phyloP scores from a whole-genome alignment of 2,797 vertebrate species.

The Rhinoraja longicauda region DNA sequence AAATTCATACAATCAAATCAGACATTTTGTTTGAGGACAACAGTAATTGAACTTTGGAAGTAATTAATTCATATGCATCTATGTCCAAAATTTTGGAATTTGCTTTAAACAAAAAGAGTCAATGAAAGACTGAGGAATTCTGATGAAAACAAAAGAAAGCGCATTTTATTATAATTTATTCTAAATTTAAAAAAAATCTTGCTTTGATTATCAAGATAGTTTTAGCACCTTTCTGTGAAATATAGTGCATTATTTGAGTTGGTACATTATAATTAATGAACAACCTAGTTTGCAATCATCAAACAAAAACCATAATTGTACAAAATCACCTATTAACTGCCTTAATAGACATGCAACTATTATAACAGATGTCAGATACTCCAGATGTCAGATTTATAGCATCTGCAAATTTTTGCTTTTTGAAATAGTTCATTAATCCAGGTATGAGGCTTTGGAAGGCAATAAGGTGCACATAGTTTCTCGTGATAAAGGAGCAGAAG shows the following conservation, averaged over 20 bases:
- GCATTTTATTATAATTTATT: not conserved
- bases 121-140: not conserved
- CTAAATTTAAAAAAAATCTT: not conserved
- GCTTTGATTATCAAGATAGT: not conserved
- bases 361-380: not conserved
- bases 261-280: not conserved
- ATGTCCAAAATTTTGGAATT: not conserved
- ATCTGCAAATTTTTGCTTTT: no score
- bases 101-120: not conserved
- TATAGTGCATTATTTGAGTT: not conserved
- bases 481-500: not conserved
- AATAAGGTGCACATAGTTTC: not conserved
- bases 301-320: not conserved
- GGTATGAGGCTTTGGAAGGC: not conserved
- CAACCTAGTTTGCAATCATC: not conserved
- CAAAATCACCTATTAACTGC: not conserved
- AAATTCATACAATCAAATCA: not conserved
- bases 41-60: not conserved
- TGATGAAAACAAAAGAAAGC: not conserved
- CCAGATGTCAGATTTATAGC: no score
- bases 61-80: not conserved
- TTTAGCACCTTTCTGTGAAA: not conserved
- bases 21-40: not conserved
- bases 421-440: not conserved
- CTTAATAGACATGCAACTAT: not conserved